Percentiles rank a stretch among this genome's conserved stretches.
Evolutionary conservation across 2,888 invertebrate genomes (phyloP).

Genomic region (Lochmaea capreae): DNA sequence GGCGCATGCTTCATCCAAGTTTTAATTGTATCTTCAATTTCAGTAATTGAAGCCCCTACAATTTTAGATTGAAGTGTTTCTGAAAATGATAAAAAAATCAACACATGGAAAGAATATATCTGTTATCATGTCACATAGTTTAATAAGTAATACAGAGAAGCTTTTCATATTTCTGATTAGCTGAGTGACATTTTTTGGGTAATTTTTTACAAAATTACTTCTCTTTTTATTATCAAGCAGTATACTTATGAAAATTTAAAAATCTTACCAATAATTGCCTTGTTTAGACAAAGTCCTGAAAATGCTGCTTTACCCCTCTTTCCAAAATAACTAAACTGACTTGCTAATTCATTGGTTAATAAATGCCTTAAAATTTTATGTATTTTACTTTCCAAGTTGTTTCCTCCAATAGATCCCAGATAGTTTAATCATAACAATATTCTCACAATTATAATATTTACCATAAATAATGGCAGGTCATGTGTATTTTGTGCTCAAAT

Average conservation of each 20-base stretch:
- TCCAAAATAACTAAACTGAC: slow-evolving; percentile 24
- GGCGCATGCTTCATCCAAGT: slow-evolving; percentile 24
- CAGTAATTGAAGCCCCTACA: slow-evolving; percentile 10
- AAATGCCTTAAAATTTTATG: background rate
- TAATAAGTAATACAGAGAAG: too few relatives aligned
- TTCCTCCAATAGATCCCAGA: slow-evolving; percentile 25
- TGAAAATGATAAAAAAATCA: background rate
- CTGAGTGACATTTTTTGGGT: background rate
- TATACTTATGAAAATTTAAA: background rate
- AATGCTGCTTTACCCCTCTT: slow-evolving; percentile 15
- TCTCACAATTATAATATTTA: too few relatives aligned
- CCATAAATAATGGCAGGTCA: too few relatives aligned
- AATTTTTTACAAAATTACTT: background rate
- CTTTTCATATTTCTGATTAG: background rate
- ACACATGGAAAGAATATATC: too few relatives aligned
- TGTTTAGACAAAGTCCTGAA: slow-evolving; percentile 18
- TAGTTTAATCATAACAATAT: too few relatives aligned
- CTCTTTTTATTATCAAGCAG: too few relatives aligned
- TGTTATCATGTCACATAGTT: too few relatives aligned
- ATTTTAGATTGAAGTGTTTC: slow-evolving; percentile 15
- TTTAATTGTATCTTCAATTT: slow-evolving; percentile 20
- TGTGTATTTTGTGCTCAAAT: too few relatives aligned
- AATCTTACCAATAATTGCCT: slow-evolving; percentile 24
- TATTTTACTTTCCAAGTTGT: slow-evolving; percentile 8
- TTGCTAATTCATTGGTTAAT: background rate